These are phyloP conservation scores for Casuarius casuarius DNA, from an alignment of 2,113 vertebrate genomes.

Conservation along the genomic window DNA sequence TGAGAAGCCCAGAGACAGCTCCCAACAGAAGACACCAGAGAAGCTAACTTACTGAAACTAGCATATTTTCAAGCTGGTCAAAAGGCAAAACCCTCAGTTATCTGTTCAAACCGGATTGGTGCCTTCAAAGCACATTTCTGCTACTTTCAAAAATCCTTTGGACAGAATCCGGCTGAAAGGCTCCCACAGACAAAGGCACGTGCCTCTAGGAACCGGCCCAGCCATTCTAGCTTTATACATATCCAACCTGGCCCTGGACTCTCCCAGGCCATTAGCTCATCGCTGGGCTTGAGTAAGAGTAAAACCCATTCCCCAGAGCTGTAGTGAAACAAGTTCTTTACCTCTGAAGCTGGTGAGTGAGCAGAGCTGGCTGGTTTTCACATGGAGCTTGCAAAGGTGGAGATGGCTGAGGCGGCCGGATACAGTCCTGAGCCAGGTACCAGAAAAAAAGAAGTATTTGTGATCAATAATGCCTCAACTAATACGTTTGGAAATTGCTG, in stretches of 20 bases:
- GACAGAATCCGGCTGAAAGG: background rate
- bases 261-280: background rate
- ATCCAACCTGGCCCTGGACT: background rate
- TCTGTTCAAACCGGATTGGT: background rate
- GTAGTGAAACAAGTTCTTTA: conserved; percentile 40
- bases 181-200: background rate
- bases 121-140: background rate
- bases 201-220: background rate
- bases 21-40: fast-evolving
- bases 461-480: background rate
- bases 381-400: conserved; percentile 87
- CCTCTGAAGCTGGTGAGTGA: conserved; percentile 99
- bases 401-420: conserved; percentile 80
- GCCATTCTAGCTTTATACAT: background rate
- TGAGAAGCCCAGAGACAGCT: background rate
- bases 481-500: background rate
- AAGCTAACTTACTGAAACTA: background rate
- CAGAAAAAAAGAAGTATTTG: conserved; percentile 32
- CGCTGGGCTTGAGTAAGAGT: background rate
- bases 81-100: background rate
- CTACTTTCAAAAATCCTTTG: background rate
- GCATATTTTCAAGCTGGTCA: background rate
- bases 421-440: conserved; percentile 75
- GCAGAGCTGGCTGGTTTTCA: conserved; percentile 97
- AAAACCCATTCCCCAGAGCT: background rate